Base-by-base conservation (phyloP, 2,888 invertebrate species). In the Ferrisia virgata region DNA sequence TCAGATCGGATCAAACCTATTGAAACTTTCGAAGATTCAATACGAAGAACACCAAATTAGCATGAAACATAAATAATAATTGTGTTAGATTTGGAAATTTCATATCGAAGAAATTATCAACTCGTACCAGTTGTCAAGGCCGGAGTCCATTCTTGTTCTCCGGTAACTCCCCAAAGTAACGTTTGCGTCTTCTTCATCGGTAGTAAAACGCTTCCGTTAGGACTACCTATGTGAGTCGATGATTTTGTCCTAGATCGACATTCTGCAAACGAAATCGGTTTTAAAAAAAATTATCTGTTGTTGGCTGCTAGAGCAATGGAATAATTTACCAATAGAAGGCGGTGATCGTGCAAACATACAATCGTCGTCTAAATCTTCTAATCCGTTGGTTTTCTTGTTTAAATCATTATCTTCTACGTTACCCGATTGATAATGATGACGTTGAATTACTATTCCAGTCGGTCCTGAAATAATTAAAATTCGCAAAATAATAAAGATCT, bases 141-240 rank as follows among this genome's bases (percentile, higher is more conserved):
- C 0, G 97, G 97, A 1, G 97, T 97, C 98, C 98, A 98, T 88
- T 97, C 97, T 89, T 98, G 97, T 89, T 98, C 97, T 47, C 97
- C 97, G 0, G 97, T 97, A 3, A 96, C 96, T 31, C 97, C 97
- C 97, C 97, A 97, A 78, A 96, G 90, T 40, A 95, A 89, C 0
- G 95, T 94, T 80, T 85, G 85, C 13, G 82, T 84, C 64, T 85
- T 85, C 69, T 81, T 84, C 25, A 25, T 31, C 9, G 53, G 31
- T 13, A 78, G 25, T 47, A 33, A 58, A 18, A 58, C 53, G 47
- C 39, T 79, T 25, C 79, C 58, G 33, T 58, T 58, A 6, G 84
- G 84, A 69, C 84, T 84, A 0, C 84, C 84, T n/a, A 84, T 25
- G 22, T 53, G 58, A n/a, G 79, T 79, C 8, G 79, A 84, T 11